Base-by-base conservation (phyloP, 2,797 vertebrate species). In the Microtus agrestis region DNA sequence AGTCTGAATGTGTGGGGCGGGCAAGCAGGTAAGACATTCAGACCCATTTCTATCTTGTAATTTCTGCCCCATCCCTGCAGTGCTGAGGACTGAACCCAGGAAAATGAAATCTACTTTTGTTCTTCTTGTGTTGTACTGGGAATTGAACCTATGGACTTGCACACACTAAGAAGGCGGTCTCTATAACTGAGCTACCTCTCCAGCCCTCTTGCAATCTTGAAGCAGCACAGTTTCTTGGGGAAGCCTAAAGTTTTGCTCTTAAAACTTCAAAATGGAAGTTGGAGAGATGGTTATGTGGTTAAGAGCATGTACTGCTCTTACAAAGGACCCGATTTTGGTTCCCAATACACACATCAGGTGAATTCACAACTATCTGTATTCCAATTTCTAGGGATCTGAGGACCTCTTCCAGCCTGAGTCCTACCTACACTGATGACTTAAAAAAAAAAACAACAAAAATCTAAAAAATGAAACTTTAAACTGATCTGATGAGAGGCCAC, bases 191-290 rank as follows among this genome's bases (percentile, higher is more conserved):
- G 23, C 27, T 27, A 78, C 12, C 19, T 17, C 54, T 23, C 59
- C 59, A 78, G 59, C 21, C 61, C 56, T 92, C 73, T 67, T n/a
- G 27, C 8, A 86, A 43, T 91, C 73, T 89, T 63, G 61, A 93
- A 51, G 19, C 74, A 91, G 54, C 88, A 95, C 1, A 23, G 10
- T 89, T 93, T 89, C 65, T 91, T 89, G 27, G 34, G 67, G 74
- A 89, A 89, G 77, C 21, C 48, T 80, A 34, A 86, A 19, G 12
- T 46, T 87, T 71, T 71, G 48, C 65, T 54, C 34, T 71, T 37
- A 71, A 48, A 85, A 48, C 43, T 67, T 85, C 13, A 67, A 46
- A n/a, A 29, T 13, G 61, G 56, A 63, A 40, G 59, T 13, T 63
- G 59, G 59, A 29, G 80, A 84, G 59, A 17, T 21, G 5, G 61